Percentiles rank a stretch among this genome's conserved stretches.
Conservation (phyloP, 1,140 invertebrate species). For the Philaenus spumarius region DNA sequence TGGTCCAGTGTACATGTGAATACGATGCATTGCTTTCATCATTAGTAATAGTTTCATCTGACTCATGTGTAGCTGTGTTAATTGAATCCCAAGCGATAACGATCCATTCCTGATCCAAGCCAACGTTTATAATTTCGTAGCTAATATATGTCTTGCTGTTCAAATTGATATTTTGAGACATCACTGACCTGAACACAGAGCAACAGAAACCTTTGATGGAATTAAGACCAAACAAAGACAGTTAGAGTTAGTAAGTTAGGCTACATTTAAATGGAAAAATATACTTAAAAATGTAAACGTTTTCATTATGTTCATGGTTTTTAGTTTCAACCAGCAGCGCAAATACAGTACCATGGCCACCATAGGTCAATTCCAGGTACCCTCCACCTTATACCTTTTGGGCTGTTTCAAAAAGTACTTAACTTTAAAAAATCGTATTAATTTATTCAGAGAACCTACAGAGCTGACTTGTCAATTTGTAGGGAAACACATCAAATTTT, state of each 20-base stretch:
- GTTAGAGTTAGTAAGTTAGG: neutral
- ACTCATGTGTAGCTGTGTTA: neutral
- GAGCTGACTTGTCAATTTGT: too few species aligned
- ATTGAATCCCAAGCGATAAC: constrained; percentile 14
- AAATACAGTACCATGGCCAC: too few species aligned
- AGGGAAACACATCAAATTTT: too few species aligned
- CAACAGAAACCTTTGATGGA: constrained; percentile 3
- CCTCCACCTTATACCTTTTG: too few species aligned
- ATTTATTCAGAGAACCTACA: too few species aligned
- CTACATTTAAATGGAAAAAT: neutral
- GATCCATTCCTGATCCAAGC: constrained; percentile 1
- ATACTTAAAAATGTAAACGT: too few species aligned
- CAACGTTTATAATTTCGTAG: neutral
- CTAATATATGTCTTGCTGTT: neutral
- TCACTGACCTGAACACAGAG: neutral
- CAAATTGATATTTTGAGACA: neutral
- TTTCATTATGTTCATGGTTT: too few species aligned
- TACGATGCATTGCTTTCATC: constrained; percentile 11
- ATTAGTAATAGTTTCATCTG: constrained; percentile 1
- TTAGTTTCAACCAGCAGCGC: too few species aligned
- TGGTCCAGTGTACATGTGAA: constrained; percentile 27
- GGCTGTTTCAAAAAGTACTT: too few species aligned
- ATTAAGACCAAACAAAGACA: neutral
- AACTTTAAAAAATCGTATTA: too few species aligned
- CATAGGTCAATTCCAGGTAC: too few species aligned